A percentile compares a stretch with the other conserved stretches of the same genome.
Conservation (phyloP, 2,797 vertebrate species). For the Glossophaga mutica region DNA sequence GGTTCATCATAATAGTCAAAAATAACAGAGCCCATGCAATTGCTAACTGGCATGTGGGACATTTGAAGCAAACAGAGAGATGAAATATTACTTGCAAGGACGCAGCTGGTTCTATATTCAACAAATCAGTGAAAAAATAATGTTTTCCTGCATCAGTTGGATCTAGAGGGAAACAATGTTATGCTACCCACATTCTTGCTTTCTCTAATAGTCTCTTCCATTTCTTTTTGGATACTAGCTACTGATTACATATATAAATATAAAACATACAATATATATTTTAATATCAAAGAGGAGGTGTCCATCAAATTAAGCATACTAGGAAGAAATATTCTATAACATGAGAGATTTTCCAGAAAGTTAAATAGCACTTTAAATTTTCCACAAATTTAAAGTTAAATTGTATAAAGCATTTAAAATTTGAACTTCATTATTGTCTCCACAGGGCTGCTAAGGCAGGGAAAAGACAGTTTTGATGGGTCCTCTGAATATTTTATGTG, state of each 20-base stretch:
- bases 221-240: neutral
- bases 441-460: neutral
- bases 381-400: no score
- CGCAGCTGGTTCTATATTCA: conserved; percentile 44
- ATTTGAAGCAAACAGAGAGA: conserved; percentile 28
- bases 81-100: conserved; percentile 12
- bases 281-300: neutral
- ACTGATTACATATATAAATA: no score
- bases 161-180: conserved; percentile 43
- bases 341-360: neutral
- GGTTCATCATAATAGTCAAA: neutral
- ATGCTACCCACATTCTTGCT: neutral
- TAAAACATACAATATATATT: neutral
- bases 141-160: conserved; percentile 28
- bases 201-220: neutral
- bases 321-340: neutral
- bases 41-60: neutral
- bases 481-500: neutral
- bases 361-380: neutral
- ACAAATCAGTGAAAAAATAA: conserved; percentile 3
- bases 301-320: neutral
- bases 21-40: neutral
- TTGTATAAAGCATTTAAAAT: neutral
- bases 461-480: neutral
- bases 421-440: neutral